Evolutionary conservation across 2,797 vertebrate species (phyloP).

Genomic region (Fringilla coelebs): DNA sequence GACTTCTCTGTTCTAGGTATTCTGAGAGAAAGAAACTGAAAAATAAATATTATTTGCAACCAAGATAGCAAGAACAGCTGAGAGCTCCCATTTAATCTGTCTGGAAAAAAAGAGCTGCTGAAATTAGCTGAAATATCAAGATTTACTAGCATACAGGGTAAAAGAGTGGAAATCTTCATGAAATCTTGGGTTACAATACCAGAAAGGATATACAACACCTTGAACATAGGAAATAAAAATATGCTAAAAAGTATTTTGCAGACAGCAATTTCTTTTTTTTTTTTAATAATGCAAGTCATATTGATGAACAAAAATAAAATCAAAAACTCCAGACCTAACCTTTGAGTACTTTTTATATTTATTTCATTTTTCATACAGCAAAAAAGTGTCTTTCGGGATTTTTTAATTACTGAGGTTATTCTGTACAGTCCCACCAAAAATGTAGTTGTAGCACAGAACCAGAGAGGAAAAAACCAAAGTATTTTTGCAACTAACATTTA

Average conservation of each 20-base stretch:
- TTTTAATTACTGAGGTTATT: background rate
- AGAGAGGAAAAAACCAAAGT: background rate
- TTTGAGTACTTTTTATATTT: background rate
- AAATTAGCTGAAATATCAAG: background rate
- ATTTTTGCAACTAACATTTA: background rate
- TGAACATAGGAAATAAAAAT: background rate
- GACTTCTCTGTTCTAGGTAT: fast-evolving
- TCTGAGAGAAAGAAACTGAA: background rate
- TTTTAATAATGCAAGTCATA: background rate
- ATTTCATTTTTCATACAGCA: background rate
- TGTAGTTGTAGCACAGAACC: background rate
- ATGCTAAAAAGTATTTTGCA: background rate
- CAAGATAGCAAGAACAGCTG: background rate
- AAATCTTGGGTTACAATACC: background rate
- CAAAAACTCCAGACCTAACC: background rate
- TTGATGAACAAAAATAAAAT: background rate
- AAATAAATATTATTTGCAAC: background rate
- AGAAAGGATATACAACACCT: background rate
- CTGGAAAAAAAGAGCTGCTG: background rate
- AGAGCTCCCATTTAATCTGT: background rate
- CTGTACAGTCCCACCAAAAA: background rate
- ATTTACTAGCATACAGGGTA: background rate
- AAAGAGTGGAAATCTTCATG: background rate
- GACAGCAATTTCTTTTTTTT: background rate
- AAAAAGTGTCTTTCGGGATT: background rate